Evolutionary conservation across 2,888 invertebrate species (phyloP).

Genomic region (Dione juno): DNA sequence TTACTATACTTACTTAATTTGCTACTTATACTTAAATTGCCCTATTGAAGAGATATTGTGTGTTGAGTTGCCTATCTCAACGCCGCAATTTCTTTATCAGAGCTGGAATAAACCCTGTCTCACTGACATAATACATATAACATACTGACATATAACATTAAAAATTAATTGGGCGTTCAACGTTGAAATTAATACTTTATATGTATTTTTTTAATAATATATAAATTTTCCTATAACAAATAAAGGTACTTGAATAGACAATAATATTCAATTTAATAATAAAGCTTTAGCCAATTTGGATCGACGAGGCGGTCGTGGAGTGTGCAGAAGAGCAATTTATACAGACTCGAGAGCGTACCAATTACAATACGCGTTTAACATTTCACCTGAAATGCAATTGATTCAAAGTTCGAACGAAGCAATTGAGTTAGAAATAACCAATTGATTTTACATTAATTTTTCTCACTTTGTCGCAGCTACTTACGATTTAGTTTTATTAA

Average conservation of each 20-base stretch:
- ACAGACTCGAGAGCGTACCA: constrained; percentile 67
- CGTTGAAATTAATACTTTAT: too few relatives aligned
- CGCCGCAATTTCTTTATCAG: too few relatives aligned
- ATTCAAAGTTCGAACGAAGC: constrained; percentile 19
- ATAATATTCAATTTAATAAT: constrained; percentile 69
- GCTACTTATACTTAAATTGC: too few relatives aligned
- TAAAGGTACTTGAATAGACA: constrained; percentile 51
- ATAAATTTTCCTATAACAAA: too few relatives aligned
- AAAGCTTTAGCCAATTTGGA: constrained; percentile 69
- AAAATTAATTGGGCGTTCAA: too few relatives aligned
- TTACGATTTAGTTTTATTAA: constrained; percentile 12
- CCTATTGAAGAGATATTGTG: too few relatives aligned
- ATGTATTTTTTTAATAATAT: too few relatives aligned
- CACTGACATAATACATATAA: too few relatives aligned
- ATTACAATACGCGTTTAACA: constrained; percentile 75
- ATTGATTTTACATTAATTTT: constrained; percentile 31
- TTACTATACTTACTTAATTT: too few relatives aligned
- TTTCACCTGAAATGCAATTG: constrained; percentile 50
- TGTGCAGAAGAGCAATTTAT: constrained; percentile 70
- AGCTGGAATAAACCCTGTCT: too few relatives aligned
- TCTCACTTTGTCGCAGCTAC: constrained; percentile 15
- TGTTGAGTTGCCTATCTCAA: too few relatives aligned
- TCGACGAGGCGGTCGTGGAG: constrained; percentile 57
- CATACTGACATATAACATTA: too few relatives aligned
- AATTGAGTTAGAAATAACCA: constrained; percentile 20